phyloP scores from a whole-genome alignment of 2,888 invertebrate species.

The Diadegma fenestrale region DNA sequence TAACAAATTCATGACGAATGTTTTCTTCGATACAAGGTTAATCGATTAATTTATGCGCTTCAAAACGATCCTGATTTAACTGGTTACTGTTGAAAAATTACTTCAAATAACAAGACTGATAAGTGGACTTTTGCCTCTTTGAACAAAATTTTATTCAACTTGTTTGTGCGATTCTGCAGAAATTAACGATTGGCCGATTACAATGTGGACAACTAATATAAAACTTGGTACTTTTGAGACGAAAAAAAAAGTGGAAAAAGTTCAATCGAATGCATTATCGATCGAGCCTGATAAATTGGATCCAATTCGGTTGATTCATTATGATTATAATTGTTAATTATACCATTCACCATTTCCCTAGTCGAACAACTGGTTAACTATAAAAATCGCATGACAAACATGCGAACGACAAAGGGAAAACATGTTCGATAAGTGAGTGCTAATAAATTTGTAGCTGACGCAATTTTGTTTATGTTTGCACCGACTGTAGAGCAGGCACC shows the following conservation, averaged over 20 bases:
- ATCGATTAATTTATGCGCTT: slow-evolving; percentile 22
- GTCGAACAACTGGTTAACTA: not conserved
- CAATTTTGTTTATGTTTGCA: slow-evolving; percentile 38
- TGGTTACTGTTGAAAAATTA: slow-evolving; percentile 14
- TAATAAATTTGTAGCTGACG: slow-evolving; percentile 32
- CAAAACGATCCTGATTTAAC: not conserved
- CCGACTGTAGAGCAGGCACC: not conserved
- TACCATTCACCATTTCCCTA: not conserved
- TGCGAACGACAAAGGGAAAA: not conserved
- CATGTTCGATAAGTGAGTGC: not conserved
- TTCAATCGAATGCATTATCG: not conserved
- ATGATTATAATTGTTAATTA: not conserved
- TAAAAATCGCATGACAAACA: not conserved
- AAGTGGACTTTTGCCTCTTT: slow-evolving; percentile 18
- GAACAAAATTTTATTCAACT: slow-evolving; percentile 6
- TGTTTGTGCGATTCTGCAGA: slow-evolving; percentile 2
- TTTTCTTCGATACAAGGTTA: slow-evolving; percentile 36
- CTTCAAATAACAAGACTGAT: slow-evolving; percentile 6
- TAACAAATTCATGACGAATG: slow-evolving; percentile 36
- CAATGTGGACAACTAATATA: not conserved
- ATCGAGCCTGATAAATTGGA: not conserved
- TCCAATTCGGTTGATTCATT: not conserved
- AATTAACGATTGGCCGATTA: not conserved
- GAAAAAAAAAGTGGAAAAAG: not conserved
- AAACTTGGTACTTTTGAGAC: not conserved